Evolutionary conservation across 2,113 vertebrate genomes (phyloP).

Genomic region (Malurus cyaneus): DNA sequence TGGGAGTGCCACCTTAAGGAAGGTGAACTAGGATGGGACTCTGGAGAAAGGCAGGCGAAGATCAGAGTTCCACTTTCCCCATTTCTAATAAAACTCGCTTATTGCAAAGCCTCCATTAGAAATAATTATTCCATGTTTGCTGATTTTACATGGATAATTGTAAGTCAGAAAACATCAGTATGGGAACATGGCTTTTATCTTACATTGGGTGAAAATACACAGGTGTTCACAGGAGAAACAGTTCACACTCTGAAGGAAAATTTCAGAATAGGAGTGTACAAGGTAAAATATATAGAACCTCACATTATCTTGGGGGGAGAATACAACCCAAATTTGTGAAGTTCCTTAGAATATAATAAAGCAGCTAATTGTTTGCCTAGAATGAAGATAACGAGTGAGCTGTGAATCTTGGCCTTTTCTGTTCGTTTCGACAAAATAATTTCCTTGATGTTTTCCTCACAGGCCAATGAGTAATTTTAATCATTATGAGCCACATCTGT

Average conservation of each 20-base stretch:
- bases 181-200: not conserved
- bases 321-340: not conserved
- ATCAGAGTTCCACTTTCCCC: not conserved
- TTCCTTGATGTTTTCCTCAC: slow-evolving; percentile 21
- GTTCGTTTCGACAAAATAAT: slow-evolving; percentile 5
- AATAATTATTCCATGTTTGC: slow-evolving; percentile 24
- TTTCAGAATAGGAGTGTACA: not conserved
- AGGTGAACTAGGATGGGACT: not conserved
- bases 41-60: not conserved
- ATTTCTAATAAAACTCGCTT: slow-evolving; percentile 11
- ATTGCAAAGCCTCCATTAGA: not conserved
- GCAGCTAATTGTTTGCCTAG: slow-evolving; percentile 22
- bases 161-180: not conserved
- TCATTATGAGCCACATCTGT: slow-evolving; percentile 20
- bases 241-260: slow-evolving; percentile 25
- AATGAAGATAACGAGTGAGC: slow-evolving; percentile 5
- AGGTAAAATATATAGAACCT: not conserved
- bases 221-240: slow-evolving; percentile 38
- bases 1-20: slow-evolving; percentile 48
- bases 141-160: not conserved
- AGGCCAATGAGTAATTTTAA: slow-evolving; percentile 43
- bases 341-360: slow-evolving; percentile 28
- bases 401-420: slow-evolving; percentile 21
- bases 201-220: not conserved
- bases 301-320: not conserved